Conservation (phyloP, 2,113 vertebrate genomes). For the Oxygymnocypris stewartii region DNA sequence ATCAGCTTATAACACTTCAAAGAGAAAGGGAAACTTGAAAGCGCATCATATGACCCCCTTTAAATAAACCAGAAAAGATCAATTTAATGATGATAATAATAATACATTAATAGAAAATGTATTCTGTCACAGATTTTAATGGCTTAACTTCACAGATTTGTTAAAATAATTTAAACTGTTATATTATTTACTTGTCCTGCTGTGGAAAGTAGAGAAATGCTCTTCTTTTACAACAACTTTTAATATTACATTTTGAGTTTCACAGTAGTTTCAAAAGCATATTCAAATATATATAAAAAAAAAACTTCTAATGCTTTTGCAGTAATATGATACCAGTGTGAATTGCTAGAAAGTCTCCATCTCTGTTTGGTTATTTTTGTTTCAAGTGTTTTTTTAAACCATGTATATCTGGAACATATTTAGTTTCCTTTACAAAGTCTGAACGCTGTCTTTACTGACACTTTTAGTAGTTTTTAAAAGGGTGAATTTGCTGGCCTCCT, state of each 20-base stretch:
- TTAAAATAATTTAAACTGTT: neutral
- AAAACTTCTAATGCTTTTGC: neutral
- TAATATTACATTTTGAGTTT: neutral
- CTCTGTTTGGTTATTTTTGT: neutral
- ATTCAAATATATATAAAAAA: neutral
- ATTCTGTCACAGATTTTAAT: neutral
- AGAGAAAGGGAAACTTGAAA: too few relatives aligned
- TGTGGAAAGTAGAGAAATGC: neutral
- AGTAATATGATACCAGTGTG: neutral
- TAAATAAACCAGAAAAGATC: too few relatives aligned
- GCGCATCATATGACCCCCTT: too few relatives aligned
- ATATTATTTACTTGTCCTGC: neutral
- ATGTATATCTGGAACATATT: neutral
- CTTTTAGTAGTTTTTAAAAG: constrained; percentile 66
- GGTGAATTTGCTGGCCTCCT: constrained; percentile 68
- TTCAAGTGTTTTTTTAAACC: neutral
- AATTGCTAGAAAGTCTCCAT: neutral
- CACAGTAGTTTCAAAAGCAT: neutral
- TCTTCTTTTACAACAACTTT: neutral
- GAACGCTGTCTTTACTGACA: constrained; percentile 39
- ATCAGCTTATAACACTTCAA: too few relatives aligned
- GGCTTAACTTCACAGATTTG: neutral
- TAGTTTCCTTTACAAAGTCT: constrained; percentile 30
- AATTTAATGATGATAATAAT: too few relatives aligned
- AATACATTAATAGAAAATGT: neutral